These are phyloP conservation scores for Phylloscopus collybita DNA, from an alignment of 2,797 vertebrate genomes.

Conservation along the genomic window DNA sequence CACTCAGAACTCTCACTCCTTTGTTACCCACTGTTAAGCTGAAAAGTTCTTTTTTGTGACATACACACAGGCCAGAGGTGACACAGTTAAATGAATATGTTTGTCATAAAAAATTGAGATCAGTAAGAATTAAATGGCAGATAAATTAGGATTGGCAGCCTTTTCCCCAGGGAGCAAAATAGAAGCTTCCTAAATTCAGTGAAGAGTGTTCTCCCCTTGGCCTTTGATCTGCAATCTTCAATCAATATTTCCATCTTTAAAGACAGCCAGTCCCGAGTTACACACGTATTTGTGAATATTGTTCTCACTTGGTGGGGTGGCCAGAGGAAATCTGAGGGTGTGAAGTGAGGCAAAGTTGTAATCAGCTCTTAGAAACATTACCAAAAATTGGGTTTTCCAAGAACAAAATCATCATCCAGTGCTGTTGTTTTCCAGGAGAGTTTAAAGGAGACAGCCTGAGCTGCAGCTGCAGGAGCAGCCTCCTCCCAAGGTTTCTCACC, in stretches of 20 bases:
- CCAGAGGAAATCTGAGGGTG: neutral
- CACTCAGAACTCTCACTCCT: conserved; percentile 32
- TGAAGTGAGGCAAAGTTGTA: neutral
- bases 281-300: neutral
- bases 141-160: conserved; percentile 68
- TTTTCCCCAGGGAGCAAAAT: conserved; percentile 36
- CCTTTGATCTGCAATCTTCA: conserved; percentile 46
- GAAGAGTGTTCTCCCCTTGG: conserved; percentile 30
- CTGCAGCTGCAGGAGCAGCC: neutral
- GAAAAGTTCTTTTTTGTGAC: conserved; percentile 53
- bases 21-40: conserved; percentile 55
- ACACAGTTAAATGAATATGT: conserved; percentile 69
- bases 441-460: neutral
- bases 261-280: neutral
- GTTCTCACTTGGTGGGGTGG: neutral
- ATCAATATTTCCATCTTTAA: conserved; percentile 36
- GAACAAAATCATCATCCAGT: neutral
- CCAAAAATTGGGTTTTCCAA: neutral
- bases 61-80: conserved; percentile 64
- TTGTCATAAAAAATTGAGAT: conserved; percentile 73
- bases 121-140: conserved; percentile 66
- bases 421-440: neutral
- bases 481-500: neutral
- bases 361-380: neutral
- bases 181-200: conserved; percentile 58